Conservation (phyloP, 2,888 invertebrate genomes). For the Ophraella communa region DNA sequence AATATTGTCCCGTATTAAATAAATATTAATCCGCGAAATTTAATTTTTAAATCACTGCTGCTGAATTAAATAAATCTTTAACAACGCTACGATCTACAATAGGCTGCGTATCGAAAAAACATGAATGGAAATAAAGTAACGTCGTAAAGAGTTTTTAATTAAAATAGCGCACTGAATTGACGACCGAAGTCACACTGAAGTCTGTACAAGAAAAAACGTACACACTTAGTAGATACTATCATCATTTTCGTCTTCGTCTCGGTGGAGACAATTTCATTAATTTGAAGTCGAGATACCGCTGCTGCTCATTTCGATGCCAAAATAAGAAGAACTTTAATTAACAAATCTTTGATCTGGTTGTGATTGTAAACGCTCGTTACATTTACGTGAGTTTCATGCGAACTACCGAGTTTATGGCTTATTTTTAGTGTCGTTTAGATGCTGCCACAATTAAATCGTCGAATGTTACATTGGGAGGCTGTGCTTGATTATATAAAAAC, state of each 20-base stretch:
- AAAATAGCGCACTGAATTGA: neutral
- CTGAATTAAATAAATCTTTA: too few species aligned
- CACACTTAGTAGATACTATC: conserved; percentile 8
- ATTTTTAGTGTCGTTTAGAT: conserved; percentile 38
- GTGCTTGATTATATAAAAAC: conserved; percentile 35
- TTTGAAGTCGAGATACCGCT: conserved; percentile 39
- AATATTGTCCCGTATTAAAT: too few species aligned
- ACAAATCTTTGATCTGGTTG: conserved; percentile 39
- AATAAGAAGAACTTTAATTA: conserved; percentile 43
- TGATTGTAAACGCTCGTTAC: conserved; percentile 30
- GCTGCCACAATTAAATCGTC: conserved; percentile 34
- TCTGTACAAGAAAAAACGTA: neutral
- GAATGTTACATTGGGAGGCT: conserved; percentile 16
- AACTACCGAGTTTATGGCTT: conserved; percentile 33
- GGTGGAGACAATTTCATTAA: conserved; percentile 58
- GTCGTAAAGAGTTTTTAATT: neutral
- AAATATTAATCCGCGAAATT: too few species aligned
- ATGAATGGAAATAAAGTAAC: too few species aligned
- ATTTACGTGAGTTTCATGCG: conserved; percentile 35
- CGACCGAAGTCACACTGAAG: neutral
- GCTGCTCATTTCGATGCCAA: conserved; percentile 32
- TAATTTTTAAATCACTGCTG: too few species aligned
- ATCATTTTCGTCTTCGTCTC: conserved; percentile 44
- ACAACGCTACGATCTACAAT: too few species aligned
- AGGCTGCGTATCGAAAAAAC: too few species aligned